Evolutionary conservation across 2,888 invertebrate species (phyloP).

Genomic region (Cybosia mesomella): DNA sequence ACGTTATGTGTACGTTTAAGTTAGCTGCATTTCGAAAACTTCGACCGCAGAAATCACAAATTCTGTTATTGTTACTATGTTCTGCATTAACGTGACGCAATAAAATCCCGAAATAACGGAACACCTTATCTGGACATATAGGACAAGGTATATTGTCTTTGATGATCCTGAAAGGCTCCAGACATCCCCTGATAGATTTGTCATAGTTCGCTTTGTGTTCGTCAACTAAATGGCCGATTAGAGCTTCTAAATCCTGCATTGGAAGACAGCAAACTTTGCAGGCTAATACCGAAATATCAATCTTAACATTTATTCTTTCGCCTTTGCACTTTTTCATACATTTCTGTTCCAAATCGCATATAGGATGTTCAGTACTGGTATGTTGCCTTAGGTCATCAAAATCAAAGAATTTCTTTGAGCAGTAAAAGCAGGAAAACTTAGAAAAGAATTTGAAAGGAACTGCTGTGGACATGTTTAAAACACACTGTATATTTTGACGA

Average conservation of each 20-base stretch:
- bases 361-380: conserved; percentile 68
- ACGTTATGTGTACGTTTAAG: conserved; percentile 73
- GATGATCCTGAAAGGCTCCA: conserved; percentile 72
- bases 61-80: conserved; percentile 76
- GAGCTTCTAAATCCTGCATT: conserved; percentile 60
- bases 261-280: conserved; percentile 70
- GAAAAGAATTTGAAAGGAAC: conserved; percentile 78
- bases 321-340: conserved; percentile 78
- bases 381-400: conserved; percentile 75
- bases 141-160: conserved; percentile 79
- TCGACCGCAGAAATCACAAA: conserved; percentile 79
- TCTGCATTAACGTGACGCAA: conserved; percentile 75
- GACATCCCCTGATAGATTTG: conserved; percentile 66
- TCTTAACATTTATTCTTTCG: conserved; percentile 72
- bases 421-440: conserved; percentile 77
- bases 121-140: conserved; percentile 64
- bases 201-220: conserved; percentile 76
- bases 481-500: conserved; percentile 73
- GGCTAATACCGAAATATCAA: conserved; percentile 69
- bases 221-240: conserved; percentile 73
- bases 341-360: conserved; percentile 74
- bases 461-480: conserved; percentile 80
- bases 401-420: conserved; percentile 72
- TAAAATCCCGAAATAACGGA: conserved; percentile 74
- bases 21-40: conserved; percentile 72